These are phyloP conservation scores for Hapalemur alaotrensis DNA, from an alignment of 2,797 vertebrate species.

Conservation along the genomic window DNA sequence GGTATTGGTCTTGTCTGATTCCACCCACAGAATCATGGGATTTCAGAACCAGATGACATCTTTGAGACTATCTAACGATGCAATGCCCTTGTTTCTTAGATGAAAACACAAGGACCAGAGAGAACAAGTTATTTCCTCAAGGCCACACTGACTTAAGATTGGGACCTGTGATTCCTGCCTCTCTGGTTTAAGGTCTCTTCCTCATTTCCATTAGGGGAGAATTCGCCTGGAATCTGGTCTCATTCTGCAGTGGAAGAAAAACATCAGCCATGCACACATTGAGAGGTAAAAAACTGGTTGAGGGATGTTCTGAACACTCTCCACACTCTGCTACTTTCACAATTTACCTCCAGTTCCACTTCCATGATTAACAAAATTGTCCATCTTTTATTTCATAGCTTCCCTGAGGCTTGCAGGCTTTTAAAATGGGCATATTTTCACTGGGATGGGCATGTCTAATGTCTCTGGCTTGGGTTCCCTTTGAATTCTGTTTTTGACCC, in stretches of 20 bases:
- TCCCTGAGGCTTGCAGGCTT: neutral
- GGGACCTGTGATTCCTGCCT: neutral
- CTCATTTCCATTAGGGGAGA: neutral
- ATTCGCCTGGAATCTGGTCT: neutral
- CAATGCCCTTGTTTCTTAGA: neutral
- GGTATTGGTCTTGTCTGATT: neutral
- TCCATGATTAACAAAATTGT: neutral
- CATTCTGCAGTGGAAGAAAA: neutral
- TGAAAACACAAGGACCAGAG: neutral
- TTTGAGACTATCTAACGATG: neutral
- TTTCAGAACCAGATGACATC: neutral
- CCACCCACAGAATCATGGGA: neutral
- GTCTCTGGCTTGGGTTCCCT: neutral
- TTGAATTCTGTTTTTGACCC: constrained; percentile 22
- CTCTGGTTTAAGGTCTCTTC: neutral
- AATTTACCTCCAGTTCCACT: neutral
- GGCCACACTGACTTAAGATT: neutral
- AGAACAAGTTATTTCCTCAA: neutral
- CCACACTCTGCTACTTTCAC: neutral
- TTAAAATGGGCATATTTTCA: neutral
- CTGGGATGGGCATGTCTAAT: neutral
- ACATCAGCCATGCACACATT: neutral
- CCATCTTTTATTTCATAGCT: neutral
- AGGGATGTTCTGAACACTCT: neutral
- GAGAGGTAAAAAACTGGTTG: neutral